Evolutionary conservation across 2,888 invertebrate genomes (phyloP), one percentile per base, ranked within the genome.

Genomic region (Graphium colonna): DNA sequence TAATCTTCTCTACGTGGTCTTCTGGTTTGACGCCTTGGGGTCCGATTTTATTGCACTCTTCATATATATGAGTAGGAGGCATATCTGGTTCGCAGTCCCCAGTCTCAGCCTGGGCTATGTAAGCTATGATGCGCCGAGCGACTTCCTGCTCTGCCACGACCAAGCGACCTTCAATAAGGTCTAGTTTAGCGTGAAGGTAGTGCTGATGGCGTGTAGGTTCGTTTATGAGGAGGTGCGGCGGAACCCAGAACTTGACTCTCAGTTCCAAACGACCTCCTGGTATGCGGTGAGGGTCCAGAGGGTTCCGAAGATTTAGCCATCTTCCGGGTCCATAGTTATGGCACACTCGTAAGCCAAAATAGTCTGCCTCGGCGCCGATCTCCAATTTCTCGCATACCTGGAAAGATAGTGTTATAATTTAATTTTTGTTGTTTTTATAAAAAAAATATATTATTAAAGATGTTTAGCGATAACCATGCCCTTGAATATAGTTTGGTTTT

Each of bases 221-320:
- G 80, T 96, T 96, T 58, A 96, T 92, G 57, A 97, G 91, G 56
- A 94, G 92, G 81, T 97, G 96, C 1, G 96, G 96, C 1, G 96
- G 96, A 41, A 97, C 96, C 95, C 96, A 97, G 90, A 96, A 97
- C 82, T 97, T 97, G 64, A 97, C 95, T 61, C 94, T 89, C 54
- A 95, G 86, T 61, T 93, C 92, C 60, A 95, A 92, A 44, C 94
- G 90, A 57, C 93, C 91, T 36, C 85, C 85, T 52, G 94, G 93
- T 52, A 92, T 91, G 55, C 94, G 92, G 74, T 95, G 95, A 55
- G 94, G 91, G 71, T 94, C 93, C 60, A 96, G 92, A 45, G 94
- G 93, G 84, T 97, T 97, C 59, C 97, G 91, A 68, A 97, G 85
- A 79, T 97, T 97, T 60, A 96, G 89, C 97, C 97, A 97, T 48